These are phyloP conservation scores for Saturnia japonica DNA, from an alignment of 2,888 invertebrate species.

Conservation along the genomic window DNA sequence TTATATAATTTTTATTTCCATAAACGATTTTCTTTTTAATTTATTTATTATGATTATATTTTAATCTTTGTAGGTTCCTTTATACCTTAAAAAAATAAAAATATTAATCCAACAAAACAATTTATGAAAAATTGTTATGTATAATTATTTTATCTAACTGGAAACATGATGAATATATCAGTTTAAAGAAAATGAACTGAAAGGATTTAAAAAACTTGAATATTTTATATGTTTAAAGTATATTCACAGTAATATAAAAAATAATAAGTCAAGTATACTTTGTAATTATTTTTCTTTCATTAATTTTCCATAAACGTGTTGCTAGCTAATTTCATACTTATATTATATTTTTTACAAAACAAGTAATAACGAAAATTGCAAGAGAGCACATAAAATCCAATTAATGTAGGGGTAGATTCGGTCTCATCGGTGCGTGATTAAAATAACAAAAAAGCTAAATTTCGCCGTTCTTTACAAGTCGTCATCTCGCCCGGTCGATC, in stretches of 20 bases:
- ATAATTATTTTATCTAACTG: too few species aligned
- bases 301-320: background rate
- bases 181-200: too few species aligned
- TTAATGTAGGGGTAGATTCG: conserved; percentile 49
- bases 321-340: background rate
- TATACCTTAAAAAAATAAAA: too few species aligned
- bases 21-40: too few species aligned
- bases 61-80: too few species aligned
- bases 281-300: background rate
- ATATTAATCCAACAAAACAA: too few species aligned
- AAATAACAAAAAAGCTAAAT: conserved; percentile 41
- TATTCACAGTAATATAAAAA: background rate
- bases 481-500: conserved; percentile 15
- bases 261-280: background rate
- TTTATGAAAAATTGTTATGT: too few species aligned
- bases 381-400: conserved; percentile 61
- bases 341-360: conserved; percentile 43
- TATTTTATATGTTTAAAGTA: background rate
- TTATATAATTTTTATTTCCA: background rate
- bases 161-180: too few species aligned
- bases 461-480: conserved; percentile 24
- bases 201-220: too few species aligned
- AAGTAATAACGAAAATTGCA: conserved; percentile 51
- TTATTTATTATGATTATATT: too few species aligned
- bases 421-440: conserved; percentile 39